These are phyloP conservation scores for Amphipoea lucens DNA, from an alignment of 2,888 invertebrate species.

Conservation along the genomic window DNA sequence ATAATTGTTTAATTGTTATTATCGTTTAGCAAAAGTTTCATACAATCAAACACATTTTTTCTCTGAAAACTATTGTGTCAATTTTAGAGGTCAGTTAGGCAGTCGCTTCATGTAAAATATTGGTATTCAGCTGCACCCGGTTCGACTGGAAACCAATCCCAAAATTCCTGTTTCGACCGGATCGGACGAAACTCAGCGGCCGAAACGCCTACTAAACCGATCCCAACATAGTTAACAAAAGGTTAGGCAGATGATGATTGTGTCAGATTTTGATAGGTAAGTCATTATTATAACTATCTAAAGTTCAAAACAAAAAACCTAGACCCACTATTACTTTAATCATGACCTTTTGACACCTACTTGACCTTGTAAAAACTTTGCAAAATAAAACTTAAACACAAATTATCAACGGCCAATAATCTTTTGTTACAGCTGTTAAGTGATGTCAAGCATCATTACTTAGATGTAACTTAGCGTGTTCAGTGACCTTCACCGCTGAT, in stretches of 20 bases:
- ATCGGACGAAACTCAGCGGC: too few species aligned
- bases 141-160: not conserved
- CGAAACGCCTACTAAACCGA: too few species aligned
- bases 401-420: conserved; percentile 38
- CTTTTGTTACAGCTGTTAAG: conserved; percentile 27
- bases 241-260: not conserved
- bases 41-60: not conserved
- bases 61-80: not conserved
- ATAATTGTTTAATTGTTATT: too few species aligned
- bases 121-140: not conserved
- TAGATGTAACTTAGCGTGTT: conserved; percentile 20
- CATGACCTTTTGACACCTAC: conserved; percentile 28
- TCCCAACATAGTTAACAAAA: not conserved
- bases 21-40: too few species aligned
- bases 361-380: conserved; percentile 33
- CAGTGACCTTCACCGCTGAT: conserved; percentile 40
- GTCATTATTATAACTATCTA: conserved; percentile 1
- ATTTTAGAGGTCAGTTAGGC: not conserved
- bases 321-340: conserved; percentile 37
- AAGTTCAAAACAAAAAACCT: conserved; percentile 38
- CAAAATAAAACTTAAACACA: conserved; percentile 49
- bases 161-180: not conserved
- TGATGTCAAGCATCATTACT: conserved; percentile 54
- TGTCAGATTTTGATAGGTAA: not conserved
- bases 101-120: not conserved